Conservation (phyloP, 2,797 vertebrate species). For the Calcarius lapponicus region DNA sequence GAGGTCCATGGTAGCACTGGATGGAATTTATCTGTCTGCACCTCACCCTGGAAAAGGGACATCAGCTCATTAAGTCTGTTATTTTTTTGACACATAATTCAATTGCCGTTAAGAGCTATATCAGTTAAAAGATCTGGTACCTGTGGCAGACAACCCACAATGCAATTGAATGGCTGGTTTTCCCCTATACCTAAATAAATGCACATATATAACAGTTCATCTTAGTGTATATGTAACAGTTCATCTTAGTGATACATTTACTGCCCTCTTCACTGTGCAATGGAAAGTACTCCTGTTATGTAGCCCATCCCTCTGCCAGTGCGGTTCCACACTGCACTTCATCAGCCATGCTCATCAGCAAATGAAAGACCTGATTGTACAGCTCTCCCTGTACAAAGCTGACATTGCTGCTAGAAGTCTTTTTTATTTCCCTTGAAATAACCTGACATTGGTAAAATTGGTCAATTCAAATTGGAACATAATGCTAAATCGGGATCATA, state of each 20-base stretch:
- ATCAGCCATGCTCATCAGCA: conserved; percentile 30
- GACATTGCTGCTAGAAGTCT: neutral
- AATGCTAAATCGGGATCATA: neutral
- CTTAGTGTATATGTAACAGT: neutral
- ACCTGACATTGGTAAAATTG: neutral
- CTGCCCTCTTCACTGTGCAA: neutral
- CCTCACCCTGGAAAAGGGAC: neutral
- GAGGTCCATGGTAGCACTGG: neutral
- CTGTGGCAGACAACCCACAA: neutral
- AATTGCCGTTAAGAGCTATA: fast-evolving
- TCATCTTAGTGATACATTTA: neutral
- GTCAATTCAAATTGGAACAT: neutral
- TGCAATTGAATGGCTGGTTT: neutral
- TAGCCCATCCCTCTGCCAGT: neutral
- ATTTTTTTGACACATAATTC: neutral
- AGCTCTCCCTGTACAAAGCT: neutral
- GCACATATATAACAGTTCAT: neutral
- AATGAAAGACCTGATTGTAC: conserved; percentile 61
- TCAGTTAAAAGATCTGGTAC: neutral
- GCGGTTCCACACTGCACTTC: conserved; percentile 1
- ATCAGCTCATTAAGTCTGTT: neutral
- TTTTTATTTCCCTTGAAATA: neutral
- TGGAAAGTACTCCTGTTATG: neutral
- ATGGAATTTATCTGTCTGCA: neutral
- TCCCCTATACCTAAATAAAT: neutral